Evolutionary conservation across 2,113 vertebrate species (phyloP), one percentile per base, ranked within the genome.

Genomic region (Psettodes erumei): DNA sequence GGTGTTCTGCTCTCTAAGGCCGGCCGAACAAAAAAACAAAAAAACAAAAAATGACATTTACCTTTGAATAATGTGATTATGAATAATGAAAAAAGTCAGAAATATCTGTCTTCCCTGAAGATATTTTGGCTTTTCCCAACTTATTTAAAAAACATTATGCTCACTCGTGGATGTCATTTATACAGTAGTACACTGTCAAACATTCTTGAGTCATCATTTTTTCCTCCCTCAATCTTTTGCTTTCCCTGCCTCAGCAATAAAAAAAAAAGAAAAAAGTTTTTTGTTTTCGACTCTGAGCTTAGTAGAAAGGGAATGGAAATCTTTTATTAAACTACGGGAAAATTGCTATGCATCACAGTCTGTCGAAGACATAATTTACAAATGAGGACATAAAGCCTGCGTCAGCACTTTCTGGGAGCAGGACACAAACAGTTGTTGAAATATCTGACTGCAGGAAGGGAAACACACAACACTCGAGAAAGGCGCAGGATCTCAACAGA

Each of bases 321-420:
- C 85, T 90, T 95, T 91, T 92, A 94, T 92, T 92, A 89, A 85
- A 94, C 93, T 86, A 88, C 93, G 40, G 23, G 55, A 8, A 93
- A 90, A 82, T 86, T 74, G 85, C 79, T 47, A 12, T 37, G 68
- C 70, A 92, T 83, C 85, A 91, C 89, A 90, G 92, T 95, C 93
- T 94, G 93, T 87, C 93, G 94, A 94, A 95, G 92, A 96, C 94
- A 94, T 96, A 95, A 96, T 94, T 96, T 96, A 96, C 66, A 93
- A 83, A 75, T 71, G 13, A 84, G 35, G 28, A 68, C 79, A 72
- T 32, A 45, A n/a, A 72, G 48, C n/a, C 65, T 45, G 77, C n/a
- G 69, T 80, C 73, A 53, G 70, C 77, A 32, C 54, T 79, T 68
- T 75, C 70, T 25, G 21, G 23, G 21, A 59, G 33, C 33, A 69